Conservation (phyloP, 2,113 vertebrate species). For the Oenanthe oenanthe region DNA sequence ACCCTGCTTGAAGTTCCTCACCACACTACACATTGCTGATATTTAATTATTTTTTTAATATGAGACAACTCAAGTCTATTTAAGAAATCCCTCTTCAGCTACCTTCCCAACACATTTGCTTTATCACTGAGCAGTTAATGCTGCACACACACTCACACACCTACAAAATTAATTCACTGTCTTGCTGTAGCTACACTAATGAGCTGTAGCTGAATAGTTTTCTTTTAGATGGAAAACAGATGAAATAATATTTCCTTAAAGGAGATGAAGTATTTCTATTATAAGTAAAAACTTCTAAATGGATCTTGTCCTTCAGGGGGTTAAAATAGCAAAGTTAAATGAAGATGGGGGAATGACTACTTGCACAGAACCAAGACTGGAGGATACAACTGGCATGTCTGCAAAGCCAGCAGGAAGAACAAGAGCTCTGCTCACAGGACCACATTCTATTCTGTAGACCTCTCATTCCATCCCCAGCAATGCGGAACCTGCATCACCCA, state of each 20-base stretch:
- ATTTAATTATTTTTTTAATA: background rate
- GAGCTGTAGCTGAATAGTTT: background rate
- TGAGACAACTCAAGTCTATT: background rate
- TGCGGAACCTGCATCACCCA: fast-evolving
- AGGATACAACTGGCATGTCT: background rate
- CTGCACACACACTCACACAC: background rate
- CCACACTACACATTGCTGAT: background rate
- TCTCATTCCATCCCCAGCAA: background rate
- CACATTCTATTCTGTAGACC: background rate
- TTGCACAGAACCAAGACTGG: background rate
- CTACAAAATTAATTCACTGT: slow-evolving; percentile 3
- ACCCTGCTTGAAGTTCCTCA: background rate
- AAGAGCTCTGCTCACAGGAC: background rate
- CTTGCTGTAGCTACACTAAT: background rate
- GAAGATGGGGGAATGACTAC: background rate
- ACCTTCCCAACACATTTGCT: background rate
- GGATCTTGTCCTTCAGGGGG: background rate
- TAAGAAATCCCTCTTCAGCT: background rate
- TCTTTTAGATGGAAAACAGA: slow-evolving; percentile 14
- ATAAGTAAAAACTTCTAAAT: slow-evolving; percentile 7
- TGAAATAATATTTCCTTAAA: background rate
- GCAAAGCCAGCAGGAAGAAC: background rate
- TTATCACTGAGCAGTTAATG: background rate
- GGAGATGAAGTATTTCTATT: background rate
- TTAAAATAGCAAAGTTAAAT: background rate